Base-by-base conservation (phyloP, 1,140 invertebrate genomes). In the Diorhabda sublineata region DNA sequence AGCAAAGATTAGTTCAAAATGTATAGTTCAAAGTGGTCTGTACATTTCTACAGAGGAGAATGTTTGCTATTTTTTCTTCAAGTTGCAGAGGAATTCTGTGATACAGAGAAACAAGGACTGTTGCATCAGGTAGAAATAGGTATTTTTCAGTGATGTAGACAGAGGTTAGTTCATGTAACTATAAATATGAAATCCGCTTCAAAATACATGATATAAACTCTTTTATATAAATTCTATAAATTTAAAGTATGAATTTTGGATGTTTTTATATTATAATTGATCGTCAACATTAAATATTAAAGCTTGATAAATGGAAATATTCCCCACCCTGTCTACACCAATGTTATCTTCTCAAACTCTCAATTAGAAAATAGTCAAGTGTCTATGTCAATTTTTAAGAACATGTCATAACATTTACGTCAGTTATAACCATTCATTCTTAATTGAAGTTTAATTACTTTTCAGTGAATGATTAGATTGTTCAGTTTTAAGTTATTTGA, bases 31-130 rank as follows among this genome's bases (percentile, higher is more conserved):
- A 52, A 52, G n/a, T n/a, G 6, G 47, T 52, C n/a, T 52, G 6
- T 52, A n/a, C n/a, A 52, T 52, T 52, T 52, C n/a, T 52, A 52
- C 47, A 52, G 47, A 61, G 11, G 26, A 60, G 42, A 61, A 8
- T 61, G 59, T 42, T n/a, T 42, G 11, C 59, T 61, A 61, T 61
- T 61, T 61, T 61, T 68, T 70, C 63, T 74, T 74, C 69, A 70
- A 63, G 74, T 75, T 77, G 69, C 77, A 78, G 77, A 78, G 72
- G 67, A 71, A 64, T 68, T 64, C 78, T 80, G 79, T 80, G 79
- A 80, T 80, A 79, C 74, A 78, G 78, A 79, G 78, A 79, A 78
- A 78, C 67, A 79, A 75, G 78, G 78, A 79, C 78, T 79, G 77
- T 76, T 73, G 73, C 77, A 72, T 75, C 67, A 64, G 71, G 75